Percentiles rank a stretch among this genome's conserved stretches.
phyloP scores from a whole-genome alignment of 2,113 vertebrate species.

The Epinephelus moara region DNA sequence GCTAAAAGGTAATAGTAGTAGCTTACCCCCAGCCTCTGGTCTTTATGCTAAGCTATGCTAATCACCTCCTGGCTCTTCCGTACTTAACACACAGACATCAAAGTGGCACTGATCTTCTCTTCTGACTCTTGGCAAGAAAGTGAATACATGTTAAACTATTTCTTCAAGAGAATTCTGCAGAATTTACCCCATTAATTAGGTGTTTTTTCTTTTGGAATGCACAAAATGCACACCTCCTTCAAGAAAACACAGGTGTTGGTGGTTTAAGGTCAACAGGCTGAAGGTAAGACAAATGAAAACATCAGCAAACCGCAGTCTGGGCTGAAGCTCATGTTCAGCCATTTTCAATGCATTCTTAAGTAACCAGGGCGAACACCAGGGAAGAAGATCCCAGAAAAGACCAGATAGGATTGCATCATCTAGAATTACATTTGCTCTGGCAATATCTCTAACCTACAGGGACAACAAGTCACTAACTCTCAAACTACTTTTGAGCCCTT shows the following conservation, averaged over 20 bases:
- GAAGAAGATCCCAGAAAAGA: conserved; percentile 7
- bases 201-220: neutral
- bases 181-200: neutral
- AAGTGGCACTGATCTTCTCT: neutral
- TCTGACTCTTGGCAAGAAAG: neutral
- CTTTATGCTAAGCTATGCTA: neutral
- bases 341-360: conserved; percentile 20
- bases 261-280: neutral
- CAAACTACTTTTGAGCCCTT: neutral
- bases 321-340: neutral
- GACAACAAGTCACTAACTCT: neutral
- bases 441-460: conserved; percentile 8
- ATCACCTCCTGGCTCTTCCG: neutral
- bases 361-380: neutral
- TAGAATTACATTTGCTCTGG: conserved; percentile 22
- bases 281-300: neutral
- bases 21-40: neutral
- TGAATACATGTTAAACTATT: neutral
- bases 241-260: neutral
- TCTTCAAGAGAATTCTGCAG: neutral
- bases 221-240: neutral
- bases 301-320: neutral
- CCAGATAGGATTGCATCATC: neutral
- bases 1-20: neutral
- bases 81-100: neutral